These are phyloP conservation scores for Vanessa cardui DNA, from an alignment of 2,888 invertebrate genomes.

Conservation along the genomic window DNA sequence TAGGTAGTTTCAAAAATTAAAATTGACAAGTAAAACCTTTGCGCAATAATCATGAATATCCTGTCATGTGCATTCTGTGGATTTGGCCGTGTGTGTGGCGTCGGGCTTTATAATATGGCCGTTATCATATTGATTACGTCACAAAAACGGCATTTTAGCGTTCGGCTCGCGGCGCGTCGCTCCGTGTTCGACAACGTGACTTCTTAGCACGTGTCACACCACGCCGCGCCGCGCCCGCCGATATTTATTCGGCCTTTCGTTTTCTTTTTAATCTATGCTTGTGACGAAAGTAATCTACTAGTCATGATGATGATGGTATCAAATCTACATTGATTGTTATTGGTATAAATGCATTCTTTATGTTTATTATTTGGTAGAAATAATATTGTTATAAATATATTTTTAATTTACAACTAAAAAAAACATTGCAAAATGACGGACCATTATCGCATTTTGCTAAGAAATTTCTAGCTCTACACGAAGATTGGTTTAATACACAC, in stretches of 20 bases:
- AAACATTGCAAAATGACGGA: too few species aligned
- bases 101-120: conserved; percentile 2
- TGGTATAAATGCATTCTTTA: background rate
- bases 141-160: conserved; percentile 8
- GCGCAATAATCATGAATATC: too few species aligned
- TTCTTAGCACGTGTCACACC: conserved; percentile 43
- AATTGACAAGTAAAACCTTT: too few species aligned
- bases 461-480: too few species aligned
- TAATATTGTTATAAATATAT: too few species aligned
- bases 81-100: background rate
- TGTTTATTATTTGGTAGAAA: too few species aligned
- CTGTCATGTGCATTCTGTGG: too few species aligned
- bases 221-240: conserved; percentile 36
- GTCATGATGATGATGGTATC: background rate
- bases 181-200: conserved; percentile 53
- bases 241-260: conserved; percentile 14
- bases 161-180: conserved; percentile 19
- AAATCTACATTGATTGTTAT: background rate
- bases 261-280: conserved; percentile 7
- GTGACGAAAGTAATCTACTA: background rate
- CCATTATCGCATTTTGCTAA: too few species aligned
- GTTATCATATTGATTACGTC: conserved; percentile 5
- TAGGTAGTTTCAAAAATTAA: too few species aligned
- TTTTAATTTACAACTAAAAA: too few species aligned
- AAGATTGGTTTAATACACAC: too few species aligned